A percentile compares a stretch with the other conserved stretches of the same genome.
Evolutionary conservation across 2,797 vertebrate species (phyloP).

Genomic region (Falco biarmicus): DNA sequence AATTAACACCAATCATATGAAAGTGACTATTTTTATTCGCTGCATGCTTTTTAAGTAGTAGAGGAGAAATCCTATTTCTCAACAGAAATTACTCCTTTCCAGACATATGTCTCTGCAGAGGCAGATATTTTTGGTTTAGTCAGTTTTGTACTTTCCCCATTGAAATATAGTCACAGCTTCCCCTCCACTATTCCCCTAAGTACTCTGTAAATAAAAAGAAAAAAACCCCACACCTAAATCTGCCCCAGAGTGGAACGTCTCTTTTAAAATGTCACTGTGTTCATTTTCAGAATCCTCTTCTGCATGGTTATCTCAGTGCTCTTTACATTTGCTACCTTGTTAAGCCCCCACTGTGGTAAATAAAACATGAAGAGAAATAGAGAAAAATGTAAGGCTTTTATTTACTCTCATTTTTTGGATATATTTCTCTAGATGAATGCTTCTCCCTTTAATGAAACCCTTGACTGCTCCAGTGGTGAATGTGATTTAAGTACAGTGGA

Average conservation of each 20-base stretch:
- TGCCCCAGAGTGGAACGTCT: constrained; percentile 23
- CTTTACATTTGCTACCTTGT: constrained; percentile 75
- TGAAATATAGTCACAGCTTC: not conserved
- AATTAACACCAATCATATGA: not conserved
- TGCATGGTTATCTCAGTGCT: constrained; percentile 56
- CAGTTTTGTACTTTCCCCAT: not conserved
- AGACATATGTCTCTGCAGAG: not conserved
- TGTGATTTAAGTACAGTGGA: constrained; percentile 84
- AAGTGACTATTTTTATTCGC: not conserved
- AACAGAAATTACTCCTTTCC: not conserved
- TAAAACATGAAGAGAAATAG: constrained; percentile 78
- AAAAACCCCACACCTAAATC: not conserved
- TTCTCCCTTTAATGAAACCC: constrained; percentile 86
- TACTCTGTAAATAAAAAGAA: not conserved
- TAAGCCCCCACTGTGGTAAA: constrained; percentile 74
- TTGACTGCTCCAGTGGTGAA: constrained; percentile 83
- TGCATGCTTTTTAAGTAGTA: not conserved
- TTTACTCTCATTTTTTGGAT: constrained; percentile 80
- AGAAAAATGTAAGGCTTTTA: constrained; percentile 75
- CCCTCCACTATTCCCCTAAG: not conserved
- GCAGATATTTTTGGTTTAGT: not conserved
- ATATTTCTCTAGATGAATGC: constrained; percentile 82
- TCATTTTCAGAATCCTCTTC: constrained; percentile 49
- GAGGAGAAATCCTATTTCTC: not conserved
- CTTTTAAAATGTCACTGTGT: constrained; percentile 43